phyloP scores from a whole-genome alignment of 2,888 invertebrate species.

The Caenorhabditis wallacei region DNA sequence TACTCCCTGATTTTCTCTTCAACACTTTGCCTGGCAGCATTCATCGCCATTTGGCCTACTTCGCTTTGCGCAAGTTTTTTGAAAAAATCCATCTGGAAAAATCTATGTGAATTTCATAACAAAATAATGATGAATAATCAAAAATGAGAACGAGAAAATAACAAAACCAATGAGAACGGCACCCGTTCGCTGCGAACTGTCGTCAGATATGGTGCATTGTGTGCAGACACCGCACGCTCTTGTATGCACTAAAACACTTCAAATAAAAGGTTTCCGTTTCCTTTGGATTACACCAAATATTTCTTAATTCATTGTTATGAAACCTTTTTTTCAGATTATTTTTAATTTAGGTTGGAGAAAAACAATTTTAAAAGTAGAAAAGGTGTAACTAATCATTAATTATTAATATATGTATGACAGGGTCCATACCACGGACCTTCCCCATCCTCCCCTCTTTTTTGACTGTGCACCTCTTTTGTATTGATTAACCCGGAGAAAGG shows the following conservation, averaged over 20 bases:
- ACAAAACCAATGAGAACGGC: background rate
- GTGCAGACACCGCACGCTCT: slow-evolving; percentile 24
- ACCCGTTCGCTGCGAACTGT: background rate
- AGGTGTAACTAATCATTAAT: background rate
- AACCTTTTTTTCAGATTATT: background rate
- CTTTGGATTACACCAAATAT: background rate
- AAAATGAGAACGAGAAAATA: background rate
- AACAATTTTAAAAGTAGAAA: background rate
- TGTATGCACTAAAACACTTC: slow-evolving; percentile 25
- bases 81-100: slow-evolving; percentile 40
- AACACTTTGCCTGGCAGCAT: slow-evolving; percentile 14
- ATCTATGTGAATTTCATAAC: background rate
- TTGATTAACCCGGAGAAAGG: background rate
- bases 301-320: background rate
- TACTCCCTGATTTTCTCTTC: slow-evolving; percentile 26
- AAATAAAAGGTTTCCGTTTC: slow-evolving; percentile 28
- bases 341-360: background rate
- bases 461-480: slow-evolving; percentile 10
- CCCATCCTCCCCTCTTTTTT: background rate
- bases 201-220: slow-evolving; percentile 37
- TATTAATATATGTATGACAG: no score
- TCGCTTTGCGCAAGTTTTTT: slow-evolving; percentile 40
- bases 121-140: background rate
- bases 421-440: background rate
- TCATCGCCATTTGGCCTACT: slow-evolving; percentile 30